Base-by-base conservation (phyloP, 2,888 invertebrate genomes). In the Sphaerophoria rueppellii region DNA sequence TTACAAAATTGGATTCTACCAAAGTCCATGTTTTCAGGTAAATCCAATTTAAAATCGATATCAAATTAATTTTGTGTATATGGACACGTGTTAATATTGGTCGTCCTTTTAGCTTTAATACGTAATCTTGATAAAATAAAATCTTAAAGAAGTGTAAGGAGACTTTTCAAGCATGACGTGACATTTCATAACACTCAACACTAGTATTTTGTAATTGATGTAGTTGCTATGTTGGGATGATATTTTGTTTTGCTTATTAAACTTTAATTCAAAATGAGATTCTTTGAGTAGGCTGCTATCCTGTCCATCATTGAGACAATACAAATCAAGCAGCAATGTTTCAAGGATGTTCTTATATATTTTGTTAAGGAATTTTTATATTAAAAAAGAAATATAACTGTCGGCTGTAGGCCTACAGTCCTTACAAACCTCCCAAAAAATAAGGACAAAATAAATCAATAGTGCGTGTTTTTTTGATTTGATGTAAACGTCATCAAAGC, bases 21-120 rank as follows among this genome's bases (percentile, higher is more conserved):
- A 88, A 88, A 88, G 88, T 88, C 88, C 88, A 88, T 88, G 88
- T 87, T 88, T 88, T 87, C 88, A 88, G 88, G 88, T 88, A 88
- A 14, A n/a, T 24, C 43, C 54, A 43, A 11, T 16, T 24, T 46
- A 48, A 46, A 72, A 78, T 78, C 65, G 52, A 78, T 78, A 54
- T 24, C 24, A 24, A 24, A 24, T 24, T 24, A 24, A 24, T 24
- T 24, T 24, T 24, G 24, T 24, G 24, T 24, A 24, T 24, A 24
- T 24, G 24, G 24, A 24, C 24, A 24, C 24, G 24, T 24, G 24
- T 1, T 24, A 24, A 24, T 24, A 24, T 24, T 24, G 24, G 24
- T 24, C 24, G 24, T 24, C 24, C 24, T 24, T 24, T 24, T 24
- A 24, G 24, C 1, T 24, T 24, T 24, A 24, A 24, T 24, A 24